These are phyloP conservation scores for Microtus ochrogaster DNA, from an alignment of 2,113 vertebrate genomes.

Conservation along the genomic window DNA sequence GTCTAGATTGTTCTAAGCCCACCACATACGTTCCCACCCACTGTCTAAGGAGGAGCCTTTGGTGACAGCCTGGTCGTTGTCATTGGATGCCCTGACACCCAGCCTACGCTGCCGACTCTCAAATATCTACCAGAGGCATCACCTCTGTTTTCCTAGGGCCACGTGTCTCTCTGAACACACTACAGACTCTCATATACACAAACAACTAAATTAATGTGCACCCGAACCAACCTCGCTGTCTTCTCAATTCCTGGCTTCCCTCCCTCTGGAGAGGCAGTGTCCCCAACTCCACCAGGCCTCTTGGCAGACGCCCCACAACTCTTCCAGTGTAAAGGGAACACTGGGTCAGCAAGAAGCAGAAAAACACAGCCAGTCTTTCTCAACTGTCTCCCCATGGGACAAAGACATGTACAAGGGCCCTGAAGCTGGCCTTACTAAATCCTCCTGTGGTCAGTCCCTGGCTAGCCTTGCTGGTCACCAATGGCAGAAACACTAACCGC, in stretches of 20 bases:
- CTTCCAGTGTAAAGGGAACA: neutral
- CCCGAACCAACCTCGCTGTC: neutral
- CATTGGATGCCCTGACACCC: too few species aligned
- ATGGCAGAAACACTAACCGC: neutral
- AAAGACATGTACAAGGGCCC: neutral
- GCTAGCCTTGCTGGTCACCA: fast-evolving
- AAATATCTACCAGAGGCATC: too few species aligned
- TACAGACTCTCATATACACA: fast-evolving
- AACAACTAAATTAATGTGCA: neutral
- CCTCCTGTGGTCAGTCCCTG: neutral
- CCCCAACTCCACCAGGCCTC: neutral
- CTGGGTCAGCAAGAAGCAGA: neutral
- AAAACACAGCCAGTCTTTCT: neutral
- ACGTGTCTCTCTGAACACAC: neutral
- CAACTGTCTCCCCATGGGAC: too few species aligned
- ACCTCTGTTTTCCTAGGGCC: neutral
- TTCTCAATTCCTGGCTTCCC: neutral
- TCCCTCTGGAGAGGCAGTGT: too few species aligned
- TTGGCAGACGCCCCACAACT: neutral
- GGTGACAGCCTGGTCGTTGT: neutral
- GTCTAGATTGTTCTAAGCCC: too few species aligned
- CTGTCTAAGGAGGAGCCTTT: neutral
- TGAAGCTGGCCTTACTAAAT: neutral
- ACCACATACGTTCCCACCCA: too few species aligned
- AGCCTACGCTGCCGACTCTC: fast-evolving